Conservation (phyloP, 1,140 invertebrate genomes). For the Venturia canescens region DNA sequence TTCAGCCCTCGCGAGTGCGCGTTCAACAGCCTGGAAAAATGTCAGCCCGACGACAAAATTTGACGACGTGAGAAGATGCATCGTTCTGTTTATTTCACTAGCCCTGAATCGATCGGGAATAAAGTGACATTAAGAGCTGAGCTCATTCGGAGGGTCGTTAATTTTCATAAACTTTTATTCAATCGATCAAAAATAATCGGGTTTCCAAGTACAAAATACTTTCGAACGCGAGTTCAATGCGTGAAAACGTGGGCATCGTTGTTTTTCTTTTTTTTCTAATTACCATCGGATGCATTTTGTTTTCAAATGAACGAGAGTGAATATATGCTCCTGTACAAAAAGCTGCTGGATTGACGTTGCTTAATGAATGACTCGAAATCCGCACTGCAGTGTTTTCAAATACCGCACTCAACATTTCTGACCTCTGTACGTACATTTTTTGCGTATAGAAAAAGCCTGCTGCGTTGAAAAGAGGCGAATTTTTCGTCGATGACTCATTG, state of each 20-base stretch:
- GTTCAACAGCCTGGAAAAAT: background rate
- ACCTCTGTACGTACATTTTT: background rate
- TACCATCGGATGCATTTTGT: background rate
- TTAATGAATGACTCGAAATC: background rate
- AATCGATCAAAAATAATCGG: no score
- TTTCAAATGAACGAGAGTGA: background rate
- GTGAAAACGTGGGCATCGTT: no score
- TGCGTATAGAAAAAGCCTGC: background rate
- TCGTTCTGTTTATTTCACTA: background rate
- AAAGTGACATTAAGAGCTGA: no score
- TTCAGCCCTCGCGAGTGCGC: background rate
- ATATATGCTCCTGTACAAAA: background rate
- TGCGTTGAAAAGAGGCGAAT: background rate
- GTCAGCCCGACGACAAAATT: background rate
- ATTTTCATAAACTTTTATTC: no score
- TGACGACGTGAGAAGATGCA: background rate
- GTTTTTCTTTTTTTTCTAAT: no score
- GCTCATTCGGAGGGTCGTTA: no score
- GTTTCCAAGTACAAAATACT: no score
- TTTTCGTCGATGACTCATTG: background rate
- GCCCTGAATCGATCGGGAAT: no score
- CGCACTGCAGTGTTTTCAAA: background rate
- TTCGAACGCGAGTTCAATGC: no score
- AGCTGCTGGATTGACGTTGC: background rate
- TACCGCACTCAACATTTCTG: background rate